Conservation (phyloP, 2,797 vertebrate genomes). For the Neosilurus mollespiculum region DNA sequence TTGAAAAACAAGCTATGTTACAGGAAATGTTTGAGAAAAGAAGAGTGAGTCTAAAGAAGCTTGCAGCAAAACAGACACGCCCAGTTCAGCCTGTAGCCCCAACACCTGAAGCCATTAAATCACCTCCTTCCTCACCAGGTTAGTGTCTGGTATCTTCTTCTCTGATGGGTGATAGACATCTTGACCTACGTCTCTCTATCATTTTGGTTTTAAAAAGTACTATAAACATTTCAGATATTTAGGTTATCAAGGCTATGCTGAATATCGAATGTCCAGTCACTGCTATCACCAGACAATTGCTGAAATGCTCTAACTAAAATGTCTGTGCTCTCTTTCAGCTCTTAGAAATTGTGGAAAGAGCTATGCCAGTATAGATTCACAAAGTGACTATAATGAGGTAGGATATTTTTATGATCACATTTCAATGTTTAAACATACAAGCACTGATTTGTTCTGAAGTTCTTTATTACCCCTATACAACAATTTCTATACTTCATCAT, state of each 20-base stretch:
- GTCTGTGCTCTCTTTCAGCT: conserved; percentile 33
- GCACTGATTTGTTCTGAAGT: background rate
- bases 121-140: conserved; percentile 85
- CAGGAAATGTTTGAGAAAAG: conserved; percentile 97
- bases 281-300: background rate
- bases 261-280: background rate
- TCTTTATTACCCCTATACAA: too few relatives aligned
- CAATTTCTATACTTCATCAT: background rate
- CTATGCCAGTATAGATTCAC: conserved; percentile 23
- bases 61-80: conserved; percentile 93
- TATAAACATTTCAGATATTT: background rate
- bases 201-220: background rate
- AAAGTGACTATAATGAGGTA: conserved; percentile 46
- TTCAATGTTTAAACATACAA: background rate
- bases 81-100: conserved; percentile 97
- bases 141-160: conserved; percentile 36
- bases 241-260: background rate
- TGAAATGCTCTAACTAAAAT: background rate
- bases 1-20: conserved; percentile 89
- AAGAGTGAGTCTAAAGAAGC: conserved; percentile 90
- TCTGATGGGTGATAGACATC: too few relatives aligned
- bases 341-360: conserved; percentile 42
- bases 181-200: too few relatives aligned
- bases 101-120: conserved; percentile 90
- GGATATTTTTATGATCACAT: conserved; percentile 10